Base-by-base conservation (phyloP, 2,113 vertebrate species). In the Trinectes maculatus region DNA sequence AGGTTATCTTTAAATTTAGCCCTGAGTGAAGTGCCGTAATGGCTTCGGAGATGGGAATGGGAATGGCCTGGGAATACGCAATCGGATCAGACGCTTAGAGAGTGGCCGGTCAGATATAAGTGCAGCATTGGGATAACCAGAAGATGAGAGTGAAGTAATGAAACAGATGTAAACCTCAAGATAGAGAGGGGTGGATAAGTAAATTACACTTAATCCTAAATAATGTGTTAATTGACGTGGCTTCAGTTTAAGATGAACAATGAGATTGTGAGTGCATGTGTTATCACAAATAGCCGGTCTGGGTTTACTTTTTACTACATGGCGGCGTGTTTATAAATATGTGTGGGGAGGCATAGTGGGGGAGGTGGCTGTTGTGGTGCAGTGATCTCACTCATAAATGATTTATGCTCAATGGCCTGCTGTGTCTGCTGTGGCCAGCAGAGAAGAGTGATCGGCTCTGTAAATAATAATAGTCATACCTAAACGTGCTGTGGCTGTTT, bases 381-480 rank as follows among this genome's bases (percentile, higher is more conserved):
- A 85, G 77, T 87, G 87, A 87, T 84, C 80, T 88, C 85, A 85
- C 88, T 79, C 74, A 87, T 87, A 76, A 75, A 89, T 87, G 82
- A 87, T 89, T 85, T 76, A 89, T 66, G 61, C 77, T 57, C 74
- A 75, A 81, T 85, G 68, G 82, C 71, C 78, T 48, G 65, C 61
- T 71, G 64, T 65, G 76, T 69, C 77, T 65, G 16, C 53, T n/a
- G 25, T 52, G 71, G 58, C 47, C 15, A 19, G 49, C 39, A 24
- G 46, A 48, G 47, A 28, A 40, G 39, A 48, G 52, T 5, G 49
- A 67, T 66, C 39, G 53, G 53, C 58, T 80, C 54, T 0, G 73
- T 87, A 85, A 87, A 87, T 84, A 87, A 79, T 42, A 71, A 59
- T 53, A 73, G 64, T 69, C 46, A 71, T 67, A 74, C 57, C 63